Evolutionary conservation across 2,888 invertebrate species (phyloP).

Genomic region (Litoditis marina): DNA sequence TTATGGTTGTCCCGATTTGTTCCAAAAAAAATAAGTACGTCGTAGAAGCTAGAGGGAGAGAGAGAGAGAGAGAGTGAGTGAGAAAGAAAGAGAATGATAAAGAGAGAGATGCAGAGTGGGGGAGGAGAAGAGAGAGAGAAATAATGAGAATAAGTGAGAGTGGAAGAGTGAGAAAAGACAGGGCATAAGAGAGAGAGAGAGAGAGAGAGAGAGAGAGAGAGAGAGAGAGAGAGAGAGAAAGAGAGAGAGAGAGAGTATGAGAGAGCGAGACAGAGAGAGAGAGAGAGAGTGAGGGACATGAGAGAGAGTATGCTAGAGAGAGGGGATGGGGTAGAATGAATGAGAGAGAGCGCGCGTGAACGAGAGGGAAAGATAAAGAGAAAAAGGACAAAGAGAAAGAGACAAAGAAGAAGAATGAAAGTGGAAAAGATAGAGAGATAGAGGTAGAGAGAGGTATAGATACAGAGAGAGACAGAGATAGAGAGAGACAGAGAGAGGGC

Average conservation of each 20-base stretch:
- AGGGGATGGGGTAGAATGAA: not conserved
- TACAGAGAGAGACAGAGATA: not conserved
- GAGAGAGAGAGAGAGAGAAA: slow-evolving; percentile 7
- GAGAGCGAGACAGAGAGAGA: slow-evolving; percentile 7
- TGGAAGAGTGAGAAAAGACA: slow-evolving; percentile 1
- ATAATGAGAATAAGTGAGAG: not conserved
- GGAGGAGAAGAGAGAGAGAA: not conserved
- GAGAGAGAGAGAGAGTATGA: slow-evolving; percentile 7
- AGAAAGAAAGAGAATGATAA: slow-evolving; percentile 6
- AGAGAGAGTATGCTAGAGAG: slow-evolving; percentile 8
- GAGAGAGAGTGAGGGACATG: slow-evolving; percentile 5
- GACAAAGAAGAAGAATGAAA: not conserved
- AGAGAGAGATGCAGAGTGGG: slow-evolving; percentile 6
- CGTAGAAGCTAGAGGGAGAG: slow-evolving; percentile 2
- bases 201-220: slow-evolving; percentile 6
- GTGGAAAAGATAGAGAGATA: not conserved
- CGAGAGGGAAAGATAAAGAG: not conserved
- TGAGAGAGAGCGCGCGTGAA: not conserved
- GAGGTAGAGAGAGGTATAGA: slow-evolving; percentile 1
- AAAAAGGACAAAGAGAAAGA: not conserved
- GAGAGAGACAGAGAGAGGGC: not conserved
- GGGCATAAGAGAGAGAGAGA: slow-evolving; percentile 1
- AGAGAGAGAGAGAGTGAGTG: slow-evolving; percentile 10
- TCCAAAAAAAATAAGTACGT: too few species aligned
- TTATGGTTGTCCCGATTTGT: too few species aligned